phyloP scores from a whole-genome alignment of 2,113 vertebrate genomes.

The Leptodactylus fuscus region DNA sequence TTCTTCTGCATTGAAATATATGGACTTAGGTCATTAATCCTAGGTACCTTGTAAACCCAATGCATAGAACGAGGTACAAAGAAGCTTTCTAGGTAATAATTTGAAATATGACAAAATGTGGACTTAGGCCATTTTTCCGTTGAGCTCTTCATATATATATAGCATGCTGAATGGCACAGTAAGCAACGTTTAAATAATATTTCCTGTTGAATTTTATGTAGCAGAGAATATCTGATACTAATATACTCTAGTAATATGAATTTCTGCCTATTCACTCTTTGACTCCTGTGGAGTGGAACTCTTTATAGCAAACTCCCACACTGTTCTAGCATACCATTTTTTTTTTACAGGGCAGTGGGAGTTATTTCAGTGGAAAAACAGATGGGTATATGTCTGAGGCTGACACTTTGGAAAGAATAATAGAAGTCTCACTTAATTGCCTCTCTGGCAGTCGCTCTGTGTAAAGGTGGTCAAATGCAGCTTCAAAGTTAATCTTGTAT shows the following conservation, averaged over 20 bases:
- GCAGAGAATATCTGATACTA: constrained; percentile 43
- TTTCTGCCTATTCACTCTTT: constrained; percentile 52
- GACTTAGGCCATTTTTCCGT: no score
- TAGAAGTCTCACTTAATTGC: constrained; percentile 63
- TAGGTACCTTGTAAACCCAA: no score
- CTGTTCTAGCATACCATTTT: constrained; percentile 48
- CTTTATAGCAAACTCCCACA: constrained; percentile 56
- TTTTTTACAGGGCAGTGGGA: constrained; percentile 54
- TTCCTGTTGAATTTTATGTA: constrained; percentile 36
- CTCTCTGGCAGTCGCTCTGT: constrained; percentile 50
- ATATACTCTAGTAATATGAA: constrained; percentile 53
- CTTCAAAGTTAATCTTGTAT: constrained; percentile 57
- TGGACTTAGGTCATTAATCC: no score
- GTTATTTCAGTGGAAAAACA: constrained; percentile 64
- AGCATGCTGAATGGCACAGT: no score
- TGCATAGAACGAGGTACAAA: no score
- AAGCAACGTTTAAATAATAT: no score
- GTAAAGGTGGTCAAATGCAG: constrained; percentile 61
- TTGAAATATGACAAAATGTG: no score
- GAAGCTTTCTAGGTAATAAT: no score
- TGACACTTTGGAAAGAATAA: constrained; percentile 61
- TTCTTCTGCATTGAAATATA: no score
- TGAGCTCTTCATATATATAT: no score
- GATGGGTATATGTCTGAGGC: constrained; percentile 63
- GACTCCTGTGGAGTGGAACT: constrained; percentile 59